phyloP scores from a whole-genome alignment of 2,888 invertebrate genomes.

The Pristionchus mayeri region DNA sequence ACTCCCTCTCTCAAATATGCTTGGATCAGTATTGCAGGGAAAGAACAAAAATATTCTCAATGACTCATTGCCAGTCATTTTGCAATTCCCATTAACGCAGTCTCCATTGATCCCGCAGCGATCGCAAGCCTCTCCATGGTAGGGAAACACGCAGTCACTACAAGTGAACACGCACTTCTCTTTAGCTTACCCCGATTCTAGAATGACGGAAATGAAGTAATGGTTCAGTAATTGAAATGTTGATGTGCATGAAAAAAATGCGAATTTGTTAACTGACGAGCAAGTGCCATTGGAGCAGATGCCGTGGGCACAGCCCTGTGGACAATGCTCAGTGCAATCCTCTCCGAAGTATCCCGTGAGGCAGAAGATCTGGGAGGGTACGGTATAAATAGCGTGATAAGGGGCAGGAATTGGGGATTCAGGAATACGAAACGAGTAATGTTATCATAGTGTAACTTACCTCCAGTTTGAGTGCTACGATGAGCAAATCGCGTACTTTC shows the following conservation, averaged over 20 bases:
- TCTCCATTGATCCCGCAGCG: background rate
- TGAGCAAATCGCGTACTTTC: background rate
- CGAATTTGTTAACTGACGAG: background rate
- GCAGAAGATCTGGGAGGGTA: background rate
- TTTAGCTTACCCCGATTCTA: no score
- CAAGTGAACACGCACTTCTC: no score
- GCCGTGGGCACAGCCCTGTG: background rate
- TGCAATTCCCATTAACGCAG: background rate
- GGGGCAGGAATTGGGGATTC: no score
- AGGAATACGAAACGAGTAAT: no score
- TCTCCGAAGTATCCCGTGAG: background rate
- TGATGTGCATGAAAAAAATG: no score
- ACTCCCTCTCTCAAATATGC: background rate
- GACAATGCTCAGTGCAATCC: background rate
- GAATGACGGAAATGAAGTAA: background rate
- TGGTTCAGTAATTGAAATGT: background rate
- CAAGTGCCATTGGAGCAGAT: background rate
- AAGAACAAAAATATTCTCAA: background rate
- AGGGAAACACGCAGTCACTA: background rate
- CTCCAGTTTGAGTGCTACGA: background rate
- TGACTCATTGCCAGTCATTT: background rate
- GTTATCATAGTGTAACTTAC: background rate
- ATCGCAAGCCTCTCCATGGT: background rate
- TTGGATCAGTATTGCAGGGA: background rate
- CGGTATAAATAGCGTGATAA: no score